phyloP scores from a whole-genome alignment of 2,888 invertebrate genomes.

The Lypha dubia region DNA sequence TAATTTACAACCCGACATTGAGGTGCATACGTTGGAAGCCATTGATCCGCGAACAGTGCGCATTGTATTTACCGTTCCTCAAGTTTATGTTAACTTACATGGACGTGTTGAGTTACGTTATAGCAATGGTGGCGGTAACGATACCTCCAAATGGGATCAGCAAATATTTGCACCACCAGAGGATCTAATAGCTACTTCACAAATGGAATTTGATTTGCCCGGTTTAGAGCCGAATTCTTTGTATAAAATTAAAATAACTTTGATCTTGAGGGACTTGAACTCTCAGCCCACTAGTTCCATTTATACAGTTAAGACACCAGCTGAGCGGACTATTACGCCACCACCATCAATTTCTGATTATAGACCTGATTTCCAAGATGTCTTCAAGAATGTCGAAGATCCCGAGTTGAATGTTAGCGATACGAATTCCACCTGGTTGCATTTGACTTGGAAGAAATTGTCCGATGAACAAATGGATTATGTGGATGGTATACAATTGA shows the following conservation, averaged over 20 bases:
- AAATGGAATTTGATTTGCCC: conserved; percentile 92
- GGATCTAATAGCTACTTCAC: conserved; percentile 92
- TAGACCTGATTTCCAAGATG: conserved; percentile 82
- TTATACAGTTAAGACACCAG: conserved; percentile 89
- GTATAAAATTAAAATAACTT: conserved; percentile 92
- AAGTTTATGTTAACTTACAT: conserved; percentile 91
- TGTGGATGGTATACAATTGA: conserved; percentile 94
- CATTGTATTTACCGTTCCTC: conserved; percentile 92
- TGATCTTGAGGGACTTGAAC: conserved; percentile 90
- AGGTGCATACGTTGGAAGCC: conserved; percentile 87
- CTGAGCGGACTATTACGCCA: conserved; percentile 84
- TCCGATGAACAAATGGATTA: conserved; percentile 91
- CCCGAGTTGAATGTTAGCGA: conserved; percentile 89
- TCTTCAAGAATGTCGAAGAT: conserved; percentile 86
- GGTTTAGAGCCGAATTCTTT: conserved; percentile 90
- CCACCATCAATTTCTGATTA: conserved; percentile 82
- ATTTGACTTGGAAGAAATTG: conserved; percentile 92
- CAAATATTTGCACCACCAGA: conserved; percentile 94
- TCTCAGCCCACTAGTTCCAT: conserved; percentile 91
- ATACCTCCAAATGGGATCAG: conserved; percentile 90
- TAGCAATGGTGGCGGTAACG: conserved; percentile 89
- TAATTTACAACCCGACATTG: conserved; percentile 82
- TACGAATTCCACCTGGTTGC: conserved; percentile 91
- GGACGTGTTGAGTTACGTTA: conserved; percentile 94
- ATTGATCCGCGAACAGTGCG: conserved; percentile 91